Conservation (phyloP, 2,888 invertebrate species). For the Hemistola chrysoprasaria region DNA sequence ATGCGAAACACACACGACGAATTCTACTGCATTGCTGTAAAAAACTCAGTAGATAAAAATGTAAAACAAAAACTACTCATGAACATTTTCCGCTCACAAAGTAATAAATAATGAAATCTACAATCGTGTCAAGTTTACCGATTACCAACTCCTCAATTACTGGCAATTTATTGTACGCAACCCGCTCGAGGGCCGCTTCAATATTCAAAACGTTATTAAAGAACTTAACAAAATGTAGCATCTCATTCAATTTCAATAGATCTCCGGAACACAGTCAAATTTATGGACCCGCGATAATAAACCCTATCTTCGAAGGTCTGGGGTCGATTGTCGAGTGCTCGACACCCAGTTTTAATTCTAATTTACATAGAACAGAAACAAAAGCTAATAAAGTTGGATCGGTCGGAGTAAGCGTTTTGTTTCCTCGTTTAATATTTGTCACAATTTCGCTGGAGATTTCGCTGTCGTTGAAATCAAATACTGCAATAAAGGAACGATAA, state of each 20-base stretch:
- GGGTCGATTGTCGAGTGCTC: conserved; percentile 5
- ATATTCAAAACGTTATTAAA: conserved; percentile 29
- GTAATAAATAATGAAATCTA: conserved; percentile 10
- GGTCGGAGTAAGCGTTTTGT: conserved; percentile 18
- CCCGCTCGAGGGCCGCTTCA: conserved; percentile 17
- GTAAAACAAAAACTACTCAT: conserved; percentile 4
- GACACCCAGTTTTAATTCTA: conserved; percentile 10
- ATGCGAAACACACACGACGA: no score
- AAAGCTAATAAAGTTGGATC: conserved; percentile 25
- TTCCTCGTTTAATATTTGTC: conserved; percentile 19
- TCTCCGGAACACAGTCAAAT: conserved; percentile 16
- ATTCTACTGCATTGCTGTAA: no score
- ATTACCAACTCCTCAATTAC: conserved; percentile 17
- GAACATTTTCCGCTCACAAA: conserved; percentile 9
- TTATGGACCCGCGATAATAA: background rate
- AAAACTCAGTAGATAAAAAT: no score
- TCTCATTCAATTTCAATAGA: conserved; percentile 27
- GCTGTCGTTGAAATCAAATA: conserved; percentile 7
- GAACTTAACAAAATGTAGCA: conserved; percentile 26
- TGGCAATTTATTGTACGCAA: conserved; percentile 20
- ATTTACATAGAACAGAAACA: conserved; percentile 23
- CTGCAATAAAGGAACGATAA: conserved; percentile 4
- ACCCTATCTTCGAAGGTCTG: conserved; percentile 6
- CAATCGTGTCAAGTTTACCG: conserved; percentile 15
- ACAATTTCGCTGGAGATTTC: conserved; percentile 13